Percentiles rank a stretch among this genome's conserved stretches.
Conservation (phyloP, 2,888 invertebrate genomes). For the Eurois occulta region DNA sequence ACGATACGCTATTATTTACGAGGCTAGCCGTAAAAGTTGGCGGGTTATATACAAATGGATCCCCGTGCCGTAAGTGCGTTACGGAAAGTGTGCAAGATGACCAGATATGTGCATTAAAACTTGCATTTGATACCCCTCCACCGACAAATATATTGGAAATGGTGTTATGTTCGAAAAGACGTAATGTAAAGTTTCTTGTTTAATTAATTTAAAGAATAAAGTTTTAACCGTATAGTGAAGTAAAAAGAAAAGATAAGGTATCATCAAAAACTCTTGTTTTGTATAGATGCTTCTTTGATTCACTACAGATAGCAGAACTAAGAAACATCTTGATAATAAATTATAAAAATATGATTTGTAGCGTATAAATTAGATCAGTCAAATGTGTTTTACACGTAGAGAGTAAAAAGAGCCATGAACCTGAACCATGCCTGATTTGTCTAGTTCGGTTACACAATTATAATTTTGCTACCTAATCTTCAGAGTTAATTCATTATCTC, state of each 20-base stretch:
- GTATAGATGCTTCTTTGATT: slow-evolving; percentile 23
- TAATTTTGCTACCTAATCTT: not conserved
- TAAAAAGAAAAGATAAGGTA: not conserved
- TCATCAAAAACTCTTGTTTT: not conserved
- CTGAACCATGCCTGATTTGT: slow-evolving; percentile 43
- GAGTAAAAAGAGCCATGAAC: slow-evolving; percentile 22
- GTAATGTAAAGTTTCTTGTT: not conserved
- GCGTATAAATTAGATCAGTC: slow-evolving; percentile 6
- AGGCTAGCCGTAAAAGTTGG: not conserved
- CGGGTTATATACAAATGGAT: slow-evolving; percentile 41
- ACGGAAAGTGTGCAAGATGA: slow-evolving; percentile 59
- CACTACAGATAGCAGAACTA: not conserved
- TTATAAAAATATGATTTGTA: slow-evolving; percentile 7
- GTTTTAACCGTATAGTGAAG: not conserved
- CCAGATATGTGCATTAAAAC: slow-evolving; percentile 48
- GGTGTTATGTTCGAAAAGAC: slow-evolving; percentile 1
- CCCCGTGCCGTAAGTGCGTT: slow-evolving; percentile 55
- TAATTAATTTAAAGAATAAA: not conserved
- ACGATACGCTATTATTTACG: slow-evolving; percentile 10
- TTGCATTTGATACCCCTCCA: slow-evolving; percentile 54
- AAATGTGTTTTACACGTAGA: slow-evolving; percentile 21
- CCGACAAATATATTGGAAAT: slow-evolving; percentile 39
- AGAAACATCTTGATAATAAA: not conserved
- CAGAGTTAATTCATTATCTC: no score
- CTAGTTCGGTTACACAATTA: slow-evolving; percentile 60